A percentile compares a stretch with the other conserved stretches of the same genome.
Evolutionary conservation across 2,113 vertebrate genomes (phyloP).

Genomic region (Gambusia affinis): DNA sequence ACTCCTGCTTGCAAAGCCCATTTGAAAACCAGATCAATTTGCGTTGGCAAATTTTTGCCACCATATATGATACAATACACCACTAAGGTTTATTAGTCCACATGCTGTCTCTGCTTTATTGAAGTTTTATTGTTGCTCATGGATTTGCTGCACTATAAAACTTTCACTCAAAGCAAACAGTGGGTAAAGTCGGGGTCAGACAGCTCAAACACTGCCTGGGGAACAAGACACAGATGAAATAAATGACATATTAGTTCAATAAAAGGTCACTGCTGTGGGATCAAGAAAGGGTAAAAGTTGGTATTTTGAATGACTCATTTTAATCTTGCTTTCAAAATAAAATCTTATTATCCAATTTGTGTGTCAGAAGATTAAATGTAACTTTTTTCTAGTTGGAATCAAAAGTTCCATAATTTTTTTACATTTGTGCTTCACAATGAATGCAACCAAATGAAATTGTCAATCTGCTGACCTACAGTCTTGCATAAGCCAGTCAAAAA

Average conservation of each 20-base stretch:
- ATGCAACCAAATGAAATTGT: background rate
- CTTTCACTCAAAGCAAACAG: background rate
- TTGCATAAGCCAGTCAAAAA: background rate
- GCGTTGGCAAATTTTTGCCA: background rate
- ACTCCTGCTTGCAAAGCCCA: slow-evolving; percentile 21
- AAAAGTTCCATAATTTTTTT: background rate
- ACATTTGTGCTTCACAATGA: background rate
- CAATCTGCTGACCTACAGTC: background rate
- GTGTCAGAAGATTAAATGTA: background rate
- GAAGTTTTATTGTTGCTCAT: background rate
- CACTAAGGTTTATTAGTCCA: background rate
- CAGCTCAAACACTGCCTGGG: background rate
- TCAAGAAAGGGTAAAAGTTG: background rate
- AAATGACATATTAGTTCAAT: background rate
- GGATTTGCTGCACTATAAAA: background rate
- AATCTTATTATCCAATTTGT: background rate
- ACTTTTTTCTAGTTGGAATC: background rate
- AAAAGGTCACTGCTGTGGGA: slow-evolving; percentile 15
- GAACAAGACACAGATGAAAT: background rate
- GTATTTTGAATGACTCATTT: background rate
- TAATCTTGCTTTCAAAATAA: slow-evolving; percentile 27
- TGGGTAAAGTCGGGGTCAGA: background rate
- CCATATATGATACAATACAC: background rate
- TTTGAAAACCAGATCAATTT: slow-evolving; percentile 27
- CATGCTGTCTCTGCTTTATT: background rate